Base-by-base conservation (phyloP, 2,797 vertebrate species). In the Phataginus tricuspis region DNA sequence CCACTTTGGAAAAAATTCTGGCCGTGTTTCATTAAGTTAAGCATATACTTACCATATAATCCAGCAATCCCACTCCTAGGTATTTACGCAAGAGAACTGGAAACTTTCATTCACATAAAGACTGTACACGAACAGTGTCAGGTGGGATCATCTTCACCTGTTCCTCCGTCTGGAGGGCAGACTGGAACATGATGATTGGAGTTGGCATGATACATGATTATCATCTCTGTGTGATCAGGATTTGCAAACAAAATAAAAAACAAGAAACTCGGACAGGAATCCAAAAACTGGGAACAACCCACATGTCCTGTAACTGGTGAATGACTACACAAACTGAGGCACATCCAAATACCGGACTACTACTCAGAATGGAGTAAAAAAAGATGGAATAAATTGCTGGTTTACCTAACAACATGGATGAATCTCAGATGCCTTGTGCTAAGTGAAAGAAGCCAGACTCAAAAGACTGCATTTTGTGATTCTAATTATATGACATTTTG, bases 121-220 rank as follows among this genome's bases (percentile, higher is more conserved):
- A 45, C 45, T 45, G 45, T 45, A 45, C 45, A 45, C 10, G 11
- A 45, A 45, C 10, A 45, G 45, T 45, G 18, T 99, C 99, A 99
- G 99, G 99, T 95, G 98, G 99, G 99, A 99, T 98, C 5, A 99
- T 99, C 99, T 99, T 99, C 99, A 99, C 99, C 99, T 99, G 99
- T 99, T 98, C 98, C 98, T 99, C 98, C 98, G 69, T 0, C 0
- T 0, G 91, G 98, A 99, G 98, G 98, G 55, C 64, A 99, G 99
- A 98, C 89, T 0, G 4, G 92, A 97, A 95, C 0, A 98, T 98
- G 99, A 99, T 98, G 98, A 99, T 96, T 82, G 98, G 98, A 97
- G 97, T 0, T 61, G 0, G 25, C 94, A 99, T 98, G 98, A 96
- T 23, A 27, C 64, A 84, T 98, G 98, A 99, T 99, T 98, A 98